These are phyloP conservation scores for Monopterus albus DNA, from an alignment of 2,113 vertebrate genomes.

Conservation along the genomic window DNA sequence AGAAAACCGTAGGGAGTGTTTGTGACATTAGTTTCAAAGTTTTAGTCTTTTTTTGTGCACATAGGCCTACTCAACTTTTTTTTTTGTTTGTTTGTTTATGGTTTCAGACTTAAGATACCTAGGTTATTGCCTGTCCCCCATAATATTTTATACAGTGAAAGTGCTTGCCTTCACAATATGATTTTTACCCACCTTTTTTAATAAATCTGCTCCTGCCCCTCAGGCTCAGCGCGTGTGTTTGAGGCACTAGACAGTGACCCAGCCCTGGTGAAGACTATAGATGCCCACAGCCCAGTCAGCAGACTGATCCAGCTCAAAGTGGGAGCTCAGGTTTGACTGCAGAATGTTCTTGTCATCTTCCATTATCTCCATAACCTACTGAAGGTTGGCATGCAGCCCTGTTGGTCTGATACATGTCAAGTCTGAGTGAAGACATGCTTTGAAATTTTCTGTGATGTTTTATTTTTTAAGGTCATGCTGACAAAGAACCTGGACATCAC, in stretches of 20 bases:
- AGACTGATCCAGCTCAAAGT: conserved; percentile 90
- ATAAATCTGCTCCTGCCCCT: not conserved
- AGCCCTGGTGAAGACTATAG: conserved; percentile 83
- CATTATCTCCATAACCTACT: not conserved
- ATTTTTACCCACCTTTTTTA: not conserved
- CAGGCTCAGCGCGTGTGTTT: conserved; percentile 84
- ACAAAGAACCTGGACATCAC: conserved; percentile 94
- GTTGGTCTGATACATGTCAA: not conserved
- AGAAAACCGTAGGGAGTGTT: too few relatives aligned
- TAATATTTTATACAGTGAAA: not conserved
- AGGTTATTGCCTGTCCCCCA: not conserved
- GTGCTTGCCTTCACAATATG: not conserved
- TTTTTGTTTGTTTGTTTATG: not conserved
- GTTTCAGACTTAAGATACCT: not conserved
- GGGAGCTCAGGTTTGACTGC: conserved; percentile 88
- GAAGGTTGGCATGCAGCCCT: not conserved
- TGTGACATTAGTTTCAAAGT: too few relatives aligned
- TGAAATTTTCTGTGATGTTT: not conserved
- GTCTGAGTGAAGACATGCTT: not conserved
- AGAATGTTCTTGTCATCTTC: not conserved
- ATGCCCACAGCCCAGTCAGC: conserved; percentile 90
- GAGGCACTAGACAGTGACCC: conserved; percentile 94
- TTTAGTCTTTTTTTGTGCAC: too few relatives aligned
- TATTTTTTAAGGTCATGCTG: conserved; percentile 89
- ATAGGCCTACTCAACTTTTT: not conserved